phyloP scores from a whole-genome alignment of 2,797 vertebrate genomes.

The Acanthis flammea region DNA sequence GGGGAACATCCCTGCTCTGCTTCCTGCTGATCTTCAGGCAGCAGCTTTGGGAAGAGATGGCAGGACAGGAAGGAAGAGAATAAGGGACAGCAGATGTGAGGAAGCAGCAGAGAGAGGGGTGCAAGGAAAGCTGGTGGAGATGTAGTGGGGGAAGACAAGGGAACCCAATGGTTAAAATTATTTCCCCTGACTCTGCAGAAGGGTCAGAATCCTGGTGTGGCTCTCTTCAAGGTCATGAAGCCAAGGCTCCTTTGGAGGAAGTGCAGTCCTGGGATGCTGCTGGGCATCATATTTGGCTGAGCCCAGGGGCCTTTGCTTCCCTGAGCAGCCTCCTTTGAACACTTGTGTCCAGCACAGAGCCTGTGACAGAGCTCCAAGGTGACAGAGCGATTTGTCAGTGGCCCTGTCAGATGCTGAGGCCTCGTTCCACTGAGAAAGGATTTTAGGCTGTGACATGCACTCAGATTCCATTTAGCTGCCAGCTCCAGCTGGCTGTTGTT shows the following conservation, averaged over 20 bases:
- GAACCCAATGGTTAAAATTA: not conserved
- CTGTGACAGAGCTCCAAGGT: not conserved
- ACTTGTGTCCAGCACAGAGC: not conserved
- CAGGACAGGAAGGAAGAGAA: not conserved
- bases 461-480: not conserved
- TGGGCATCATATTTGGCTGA: not conserved
- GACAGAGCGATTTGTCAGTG: not conserved
- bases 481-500: not conserved
- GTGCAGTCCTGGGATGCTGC: not conserved
- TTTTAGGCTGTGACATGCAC: not conserved
- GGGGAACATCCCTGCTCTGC: not conserved
- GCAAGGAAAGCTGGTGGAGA: not conserved
- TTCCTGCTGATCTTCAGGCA: not conserved
- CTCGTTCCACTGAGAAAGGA: not conserved
- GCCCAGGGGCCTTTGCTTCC: not conserved
- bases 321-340: not conserved
- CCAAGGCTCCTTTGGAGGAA: not conserved
- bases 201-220: accelerated
- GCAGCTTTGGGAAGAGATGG: not conserved
- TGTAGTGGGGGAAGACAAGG: accelerated
- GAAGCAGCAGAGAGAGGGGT: not conserved
- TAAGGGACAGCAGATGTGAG: not conserved
- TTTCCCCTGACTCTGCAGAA: not conserved
- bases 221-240: not conserved
- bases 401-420: not conserved